phyloP scores from a whole-genome alignment of 1,140 invertebrate species.

The Drosophila ananassae region DNA sequence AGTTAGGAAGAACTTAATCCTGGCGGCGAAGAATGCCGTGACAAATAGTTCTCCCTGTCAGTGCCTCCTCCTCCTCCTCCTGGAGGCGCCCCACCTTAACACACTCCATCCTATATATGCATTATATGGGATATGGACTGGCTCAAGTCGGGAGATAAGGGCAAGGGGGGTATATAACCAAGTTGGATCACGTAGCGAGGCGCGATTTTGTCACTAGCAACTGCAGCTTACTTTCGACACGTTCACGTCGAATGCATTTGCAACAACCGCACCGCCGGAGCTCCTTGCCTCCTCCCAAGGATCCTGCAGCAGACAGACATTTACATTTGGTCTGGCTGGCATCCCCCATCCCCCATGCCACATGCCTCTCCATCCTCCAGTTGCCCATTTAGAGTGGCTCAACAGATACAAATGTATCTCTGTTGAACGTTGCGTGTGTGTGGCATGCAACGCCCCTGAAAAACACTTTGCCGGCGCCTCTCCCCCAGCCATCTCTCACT shows the following conservation, averaged over 20 bases:
- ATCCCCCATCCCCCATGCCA: neutral
- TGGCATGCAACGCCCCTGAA: constrained; percentile 74
- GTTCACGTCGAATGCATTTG: constrained; percentile 63
- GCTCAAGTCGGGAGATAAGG: constrained; percentile 2
- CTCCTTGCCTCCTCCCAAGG: neutral
- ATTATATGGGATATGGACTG: constrained; percentile 20
- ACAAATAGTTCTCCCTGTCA: constrained; percentile 72
- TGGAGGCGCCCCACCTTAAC: neutral
- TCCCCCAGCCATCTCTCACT: constrained; percentile 2
- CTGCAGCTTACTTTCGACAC: constrained; percentile 63
- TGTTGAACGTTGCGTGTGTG: constrained; percentile 33
- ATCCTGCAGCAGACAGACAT: constrained; percentile 39
- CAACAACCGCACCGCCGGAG: constrained; percentile 32
- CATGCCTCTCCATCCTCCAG: neutral
- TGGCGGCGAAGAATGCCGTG: constrained; percentile 67
- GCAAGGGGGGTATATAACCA: neutral
- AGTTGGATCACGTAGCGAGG: constrained; percentile 57
- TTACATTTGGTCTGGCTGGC: constrained; percentile 45
- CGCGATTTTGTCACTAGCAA: constrained; percentile 71
- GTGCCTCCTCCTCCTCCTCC: neutral
- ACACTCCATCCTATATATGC: constrained; percentile 29
- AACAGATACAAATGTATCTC: constrained; percentile 61
- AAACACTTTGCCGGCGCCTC: constrained; percentile 69
- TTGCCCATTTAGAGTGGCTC: constrained; percentile 20
- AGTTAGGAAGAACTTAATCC: constrained; percentile 64